Evolutionary conservation across 1,140 invertebrate genomes (phyloP), one percentile per base, ranked within the genome.

Genomic region (Drosophila cardini): DNA sequence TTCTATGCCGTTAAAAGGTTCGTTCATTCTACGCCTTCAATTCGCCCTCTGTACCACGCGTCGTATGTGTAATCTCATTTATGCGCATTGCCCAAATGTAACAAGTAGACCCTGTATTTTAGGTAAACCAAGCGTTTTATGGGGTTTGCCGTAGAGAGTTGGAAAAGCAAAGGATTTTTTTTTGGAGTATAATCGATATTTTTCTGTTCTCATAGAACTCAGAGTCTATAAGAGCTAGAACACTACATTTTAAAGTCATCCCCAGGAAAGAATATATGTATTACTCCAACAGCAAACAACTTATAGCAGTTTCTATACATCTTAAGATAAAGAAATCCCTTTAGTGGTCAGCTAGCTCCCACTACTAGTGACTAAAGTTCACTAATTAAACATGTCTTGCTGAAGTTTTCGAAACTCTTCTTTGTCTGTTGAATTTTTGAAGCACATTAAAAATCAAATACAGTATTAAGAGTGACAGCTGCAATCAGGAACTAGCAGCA

Each of bases 391-490:
- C 38, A 30, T 38, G n/a, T 11, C 11, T 46, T 36, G 30, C 11
- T 4, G 6, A 40, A 62, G 60, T 46, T 30, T 32, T 36, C 9
- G 13, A 21, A 36, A 16, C 32, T 42, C n/a, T 52, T 18, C 58
- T 46, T 74, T 82, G 36, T 65, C 40, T 63, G 65, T 64, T 83
- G 77, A 79, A 87, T 89, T 80, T 87, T 87, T 87, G 76, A 87
- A 76, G 80, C 67, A 52, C 83, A 87, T 87, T 89, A 89, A 89
- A 89, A 87, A 87, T 89, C 84, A 87, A 87, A 87, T 76, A 80
- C 79, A 75, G 77, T 80, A 87, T 78, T 73, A 70, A 74, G 89
- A 76, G 67, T 80, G 84, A 78, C 84, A 87, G 84, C 84, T 87
- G 84, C 84, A 89, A 89, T 89, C 79, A 79, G 76, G 62, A 40